Evolutionary conservation across 2,113 vertebrate species (phyloP).

Genomic region (Myanophis thanlyinensis): DNA sequence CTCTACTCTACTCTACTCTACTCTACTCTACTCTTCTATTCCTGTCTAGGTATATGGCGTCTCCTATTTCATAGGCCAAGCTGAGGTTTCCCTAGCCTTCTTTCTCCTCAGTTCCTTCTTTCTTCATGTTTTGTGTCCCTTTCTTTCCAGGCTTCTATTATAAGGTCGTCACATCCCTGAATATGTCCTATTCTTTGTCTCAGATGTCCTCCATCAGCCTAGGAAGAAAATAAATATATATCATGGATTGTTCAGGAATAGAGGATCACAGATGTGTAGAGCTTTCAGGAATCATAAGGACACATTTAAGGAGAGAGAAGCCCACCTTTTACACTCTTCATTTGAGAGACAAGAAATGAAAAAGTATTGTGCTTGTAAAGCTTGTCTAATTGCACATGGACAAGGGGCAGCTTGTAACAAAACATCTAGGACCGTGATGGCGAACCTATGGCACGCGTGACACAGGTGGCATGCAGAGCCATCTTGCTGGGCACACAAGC

Average conservation of each 20-base stretch:
- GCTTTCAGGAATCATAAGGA: background rate
- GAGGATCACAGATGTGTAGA: background rate
- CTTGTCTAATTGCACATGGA: background rate
- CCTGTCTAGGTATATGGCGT: background rate
- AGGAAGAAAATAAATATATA: background rate
- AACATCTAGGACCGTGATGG: too few relatives aligned
- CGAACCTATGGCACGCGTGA: too few relatives aligned
- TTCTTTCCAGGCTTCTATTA: background rate
- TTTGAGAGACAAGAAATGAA: background rate
- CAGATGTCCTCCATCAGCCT: background rate
- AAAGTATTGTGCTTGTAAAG: background rate
- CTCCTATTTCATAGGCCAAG: background rate
- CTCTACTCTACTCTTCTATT: too few relatives aligned
- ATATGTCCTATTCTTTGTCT: background rate
- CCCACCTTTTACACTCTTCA: background rate
- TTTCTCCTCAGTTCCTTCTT: background rate
- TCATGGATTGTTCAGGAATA: background rate
- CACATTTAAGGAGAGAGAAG: background rate
- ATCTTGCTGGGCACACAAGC: too few relatives aligned
- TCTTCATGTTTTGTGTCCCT: background rate
- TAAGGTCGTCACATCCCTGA: background rate
- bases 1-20: too few relatives aligned
- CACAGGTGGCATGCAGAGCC: too few relatives aligned
- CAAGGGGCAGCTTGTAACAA: background rate
- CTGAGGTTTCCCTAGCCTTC: background rate